A percentile compares a stretch with the other conserved stretches of the same genome.
Conservation (phyloP, 2,113 vertebrate genomes). For the Calypte anna region DNA sequence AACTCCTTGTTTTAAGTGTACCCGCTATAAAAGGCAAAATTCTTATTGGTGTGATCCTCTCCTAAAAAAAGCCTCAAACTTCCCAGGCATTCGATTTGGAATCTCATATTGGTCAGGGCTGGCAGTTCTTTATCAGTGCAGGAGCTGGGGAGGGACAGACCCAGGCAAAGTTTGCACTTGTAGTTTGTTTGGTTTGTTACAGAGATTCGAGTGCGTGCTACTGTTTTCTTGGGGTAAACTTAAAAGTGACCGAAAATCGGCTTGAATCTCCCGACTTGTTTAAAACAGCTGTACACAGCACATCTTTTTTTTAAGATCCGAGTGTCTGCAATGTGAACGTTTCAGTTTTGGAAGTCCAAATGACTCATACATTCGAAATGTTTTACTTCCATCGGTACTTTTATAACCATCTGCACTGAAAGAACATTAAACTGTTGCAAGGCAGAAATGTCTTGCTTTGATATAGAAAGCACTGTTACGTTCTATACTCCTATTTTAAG, state of each 20-base stretch:
- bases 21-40: background rate
- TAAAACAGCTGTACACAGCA: accelerated
- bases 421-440: background rate
- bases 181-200: background rate
- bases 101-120: background rate
- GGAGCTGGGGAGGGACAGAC: background rate
- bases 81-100: background rate
- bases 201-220: background rate
- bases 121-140: background rate
- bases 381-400: background rate
- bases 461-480: background rate
- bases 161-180: background rate
- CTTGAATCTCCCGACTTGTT: background rate
- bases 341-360: background rate
- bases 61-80: background rate
- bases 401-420: background rate
- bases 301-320: background rate
- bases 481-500: accelerated
- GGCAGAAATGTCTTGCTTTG: background rate
- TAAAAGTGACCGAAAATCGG: background rate
- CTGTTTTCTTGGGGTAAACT: background rate
- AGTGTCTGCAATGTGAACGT: background rate
- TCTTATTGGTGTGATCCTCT: background rate
- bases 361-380: background rate
- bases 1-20: slow-evolving; percentile 6